Evolutionary conservation across 64 coral and sea anemone species (phyloP).

Genomic region (Exaiptasia diaphana): DNA sequence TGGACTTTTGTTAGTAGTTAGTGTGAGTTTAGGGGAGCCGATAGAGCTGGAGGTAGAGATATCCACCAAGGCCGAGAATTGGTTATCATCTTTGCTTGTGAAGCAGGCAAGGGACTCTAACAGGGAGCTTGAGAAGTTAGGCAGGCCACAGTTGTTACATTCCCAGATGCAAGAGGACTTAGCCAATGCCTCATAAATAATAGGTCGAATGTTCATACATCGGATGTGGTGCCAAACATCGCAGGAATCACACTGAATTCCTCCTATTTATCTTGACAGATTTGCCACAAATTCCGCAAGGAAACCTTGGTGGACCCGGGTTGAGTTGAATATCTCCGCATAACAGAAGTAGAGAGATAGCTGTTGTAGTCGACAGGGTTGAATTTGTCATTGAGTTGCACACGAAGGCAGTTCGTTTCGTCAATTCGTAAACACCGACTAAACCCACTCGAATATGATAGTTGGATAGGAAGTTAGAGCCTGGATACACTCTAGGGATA

Average conservation of each 20-base stretch:
- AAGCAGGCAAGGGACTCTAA: neutral
- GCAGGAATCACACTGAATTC: conserved; percentile 19
- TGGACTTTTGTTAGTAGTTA: no score
- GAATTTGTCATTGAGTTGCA: conserved; percentile 3
- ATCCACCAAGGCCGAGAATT: no score
- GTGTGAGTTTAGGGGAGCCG: no score
- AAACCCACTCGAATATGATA: no score
- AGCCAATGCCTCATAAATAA: conserved; percentile 3
- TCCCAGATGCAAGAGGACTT: conserved; percentile 23
- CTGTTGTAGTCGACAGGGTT: neutral
- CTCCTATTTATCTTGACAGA: conserved; percentile 15
- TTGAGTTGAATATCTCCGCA: neutral
- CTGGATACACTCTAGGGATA: no score
- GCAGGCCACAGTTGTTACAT: conserved; percentile 9
- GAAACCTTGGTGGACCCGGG: conserved; percentile 12
- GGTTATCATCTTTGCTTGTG: no score
- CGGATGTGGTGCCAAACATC: conserved; percentile 2
- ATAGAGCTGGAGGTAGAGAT: no score
- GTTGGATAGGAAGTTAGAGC: no score
- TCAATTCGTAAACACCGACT: neutral
- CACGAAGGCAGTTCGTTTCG: neutral
- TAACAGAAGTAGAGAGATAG: neutral
- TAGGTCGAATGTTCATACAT: neutral
- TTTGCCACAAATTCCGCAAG: conserved; percentile 32
- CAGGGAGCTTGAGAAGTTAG: conserved; percentile 46